Conservation (phyloP, 2,888 invertebrate genomes). For the Mystacides longicornis region DNA sequence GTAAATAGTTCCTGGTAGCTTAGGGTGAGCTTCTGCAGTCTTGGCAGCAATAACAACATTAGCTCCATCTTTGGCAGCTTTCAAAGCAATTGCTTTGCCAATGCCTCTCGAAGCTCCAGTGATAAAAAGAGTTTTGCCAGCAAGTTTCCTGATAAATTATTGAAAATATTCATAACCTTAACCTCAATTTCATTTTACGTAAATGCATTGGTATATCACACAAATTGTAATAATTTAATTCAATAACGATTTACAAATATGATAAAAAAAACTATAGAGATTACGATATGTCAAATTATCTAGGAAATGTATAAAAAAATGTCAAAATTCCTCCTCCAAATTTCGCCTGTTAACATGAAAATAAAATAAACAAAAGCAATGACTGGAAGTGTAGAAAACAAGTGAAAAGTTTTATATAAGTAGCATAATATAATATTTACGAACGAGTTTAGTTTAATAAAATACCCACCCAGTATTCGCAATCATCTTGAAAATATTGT, state of each 20-base stretch:
- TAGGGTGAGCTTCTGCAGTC: constrained; percentile 84
- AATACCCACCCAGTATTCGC: constrained; percentile 22
- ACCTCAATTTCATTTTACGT: too few species aligned
- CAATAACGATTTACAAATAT: too few species aligned
- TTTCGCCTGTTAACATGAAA: too few species aligned
- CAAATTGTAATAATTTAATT: too few species aligned
- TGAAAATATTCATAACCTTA: too few species aligned
- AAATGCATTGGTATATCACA: too few species aligned
- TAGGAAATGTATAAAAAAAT: too few species aligned
- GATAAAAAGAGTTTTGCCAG: constrained; percentile 87
- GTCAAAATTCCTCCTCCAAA: too few species aligned
- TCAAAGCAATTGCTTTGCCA: constrained; percentile 89
- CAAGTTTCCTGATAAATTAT: constrained; percentile 43
- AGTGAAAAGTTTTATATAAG: background rate
- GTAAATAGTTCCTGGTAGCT: constrained; percentile 87
- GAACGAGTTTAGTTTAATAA: background rate
- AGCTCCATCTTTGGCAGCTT: constrained; percentile 87
- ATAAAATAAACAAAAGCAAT: too few species aligned
- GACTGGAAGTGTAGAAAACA: background rate
- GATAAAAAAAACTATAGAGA: too few species aligned
- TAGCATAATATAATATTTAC: background rate
- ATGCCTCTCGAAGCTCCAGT: constrained; percentile 96
- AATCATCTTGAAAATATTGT: constrained; percentile 12
- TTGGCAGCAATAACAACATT: constrained; percentile 89
- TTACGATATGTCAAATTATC: too few species aligned